phyloP scores from a whole-genome alignment of 2,113 vertebrate species.

The Scytalopus superciliaris region DNA sequence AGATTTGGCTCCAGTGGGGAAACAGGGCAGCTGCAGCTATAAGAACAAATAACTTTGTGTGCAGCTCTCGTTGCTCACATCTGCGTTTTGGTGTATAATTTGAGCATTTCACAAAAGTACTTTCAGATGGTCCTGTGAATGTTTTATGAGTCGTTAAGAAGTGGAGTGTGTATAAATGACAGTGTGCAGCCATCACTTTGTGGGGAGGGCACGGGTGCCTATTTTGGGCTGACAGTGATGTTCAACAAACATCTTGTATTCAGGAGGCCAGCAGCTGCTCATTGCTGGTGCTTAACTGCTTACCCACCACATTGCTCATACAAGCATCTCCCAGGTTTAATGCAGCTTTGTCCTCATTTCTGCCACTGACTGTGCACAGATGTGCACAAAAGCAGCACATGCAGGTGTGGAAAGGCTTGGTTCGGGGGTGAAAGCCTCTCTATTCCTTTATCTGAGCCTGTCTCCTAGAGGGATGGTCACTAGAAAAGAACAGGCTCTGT shows the following conservation, averaged over 20 bases:
- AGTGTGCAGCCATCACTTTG: neutral
- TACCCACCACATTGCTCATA: neutral
- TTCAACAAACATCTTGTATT: neutral
- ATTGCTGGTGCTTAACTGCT: neutral
- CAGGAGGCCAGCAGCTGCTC: slow-evolving; percentile 30
- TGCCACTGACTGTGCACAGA: fast-evolving
- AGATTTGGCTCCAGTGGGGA: neutral
- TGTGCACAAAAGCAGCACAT: neutral
- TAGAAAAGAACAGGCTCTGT: neutral
- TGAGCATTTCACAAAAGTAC: slow-evolving; percentile 18
- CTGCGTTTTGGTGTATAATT: neutral
- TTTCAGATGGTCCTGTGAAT: slow-evolving; percentile 38
- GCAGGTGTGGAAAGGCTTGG: neutral
- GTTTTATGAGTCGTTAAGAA: neutral
- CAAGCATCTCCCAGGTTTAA: neutral
- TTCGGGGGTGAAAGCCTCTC: neutral
- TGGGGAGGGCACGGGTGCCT: neutral
- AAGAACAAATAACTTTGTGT: neutral
- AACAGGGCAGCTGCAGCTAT: neutral
- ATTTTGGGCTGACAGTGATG: slow-evolving; percentile 11
- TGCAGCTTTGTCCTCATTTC: neutral
- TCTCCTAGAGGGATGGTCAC: neutral
- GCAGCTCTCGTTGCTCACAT: neutral
- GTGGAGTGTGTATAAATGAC: neutral
- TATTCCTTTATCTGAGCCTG: neutral